Evolutionary conservation across 2,888 invertebrate genomes (phyloP).

Genomic region (Leucania comma): DNA sequence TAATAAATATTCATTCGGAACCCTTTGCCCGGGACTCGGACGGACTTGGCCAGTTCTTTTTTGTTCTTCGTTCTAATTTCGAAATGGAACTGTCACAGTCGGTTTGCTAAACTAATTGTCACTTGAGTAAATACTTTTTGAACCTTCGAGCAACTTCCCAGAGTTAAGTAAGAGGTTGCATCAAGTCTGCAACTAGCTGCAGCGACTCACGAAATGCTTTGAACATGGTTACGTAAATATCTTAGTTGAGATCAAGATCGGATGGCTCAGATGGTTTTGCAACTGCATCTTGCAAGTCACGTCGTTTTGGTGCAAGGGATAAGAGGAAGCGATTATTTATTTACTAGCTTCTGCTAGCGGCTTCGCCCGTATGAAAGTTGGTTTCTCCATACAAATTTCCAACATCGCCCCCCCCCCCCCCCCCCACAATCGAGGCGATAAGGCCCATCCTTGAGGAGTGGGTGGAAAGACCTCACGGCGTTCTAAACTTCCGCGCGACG

Average conservation of each 20-base stretch:
- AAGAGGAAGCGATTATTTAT: constrained; percentile 19
- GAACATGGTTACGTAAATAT: constrained; percentile 43
- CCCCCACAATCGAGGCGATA: too few species aligned
- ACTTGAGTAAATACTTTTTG: constrained; percentile 49
- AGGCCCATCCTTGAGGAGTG: too few species aligned
- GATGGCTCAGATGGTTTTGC: constrained; percentile 39
- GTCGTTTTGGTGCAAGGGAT: constrained; percentile 25
- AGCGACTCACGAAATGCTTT: constrained; percentile 41
- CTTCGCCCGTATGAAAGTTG: too few species aligned
- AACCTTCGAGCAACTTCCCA: constrained; percentile 29
- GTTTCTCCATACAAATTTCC: too few species aligned
- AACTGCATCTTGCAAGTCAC: constrained; percentile 51
- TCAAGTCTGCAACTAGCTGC: constrained; percentile 46
- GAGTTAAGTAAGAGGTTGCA: constrained; percentile 62
- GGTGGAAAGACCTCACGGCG: too few species aligned
- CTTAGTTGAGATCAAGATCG: constrained; percentile 62
- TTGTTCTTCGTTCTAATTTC: constrained; percentile 36
- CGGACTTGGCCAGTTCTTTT: not conserved
- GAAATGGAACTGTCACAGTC: constrained; percentile 43
- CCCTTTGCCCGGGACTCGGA: too few species aligned
- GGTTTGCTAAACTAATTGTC: constrained; percentile 34
- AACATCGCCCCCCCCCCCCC: too few species aligned
- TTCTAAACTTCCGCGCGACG: too few species aligned
- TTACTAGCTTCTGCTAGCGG: too few species aligned
- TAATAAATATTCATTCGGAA: too few species aligned